phyloP scores from a whole-genome alignment of 1,140 invertebrate species.

The Musca vetustissima region DNA sequence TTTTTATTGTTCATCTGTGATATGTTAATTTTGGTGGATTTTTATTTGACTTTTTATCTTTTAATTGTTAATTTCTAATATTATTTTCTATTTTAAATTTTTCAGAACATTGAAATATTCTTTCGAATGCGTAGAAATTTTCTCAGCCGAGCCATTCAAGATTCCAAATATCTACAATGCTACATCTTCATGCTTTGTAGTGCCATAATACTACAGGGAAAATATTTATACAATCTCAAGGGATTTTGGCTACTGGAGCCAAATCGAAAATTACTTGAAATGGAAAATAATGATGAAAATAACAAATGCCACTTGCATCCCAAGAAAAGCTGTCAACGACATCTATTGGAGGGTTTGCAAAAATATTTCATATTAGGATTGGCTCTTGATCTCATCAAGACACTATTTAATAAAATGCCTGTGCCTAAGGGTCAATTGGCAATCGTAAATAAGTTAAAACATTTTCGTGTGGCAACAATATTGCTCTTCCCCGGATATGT shows the following conservation, averaged over 20 bases:
- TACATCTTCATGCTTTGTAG: slow-evolving; percentile 38
- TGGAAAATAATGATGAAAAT: neutral
- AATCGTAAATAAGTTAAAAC: slow-evolving; percentile 9
- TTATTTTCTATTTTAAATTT: too few species aligned
- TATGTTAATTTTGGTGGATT: neutral
- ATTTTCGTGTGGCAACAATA: slow-evolving; percentile 31
- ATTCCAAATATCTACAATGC: slow-evolving; percentile 30
- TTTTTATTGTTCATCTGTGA: too few species aligned
- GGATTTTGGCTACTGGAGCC: slow-evolving; percentile 40
- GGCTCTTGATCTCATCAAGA: too few species aligned
- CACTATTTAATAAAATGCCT: too few species aligned
- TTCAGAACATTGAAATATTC: slow-evolving; percentile 35
- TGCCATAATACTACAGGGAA: slow-evolving; percentile 35
- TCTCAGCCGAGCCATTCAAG: slow-evolving; percentile 24
- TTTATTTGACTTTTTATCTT: too few species aligned
- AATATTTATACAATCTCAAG: slow-evolving; percentile 25
- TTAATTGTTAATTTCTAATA: too few species aligned
- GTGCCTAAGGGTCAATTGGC: neutral
- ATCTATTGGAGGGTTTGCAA: slow-evolving; percentile 32
- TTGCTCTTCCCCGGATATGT: slow-evolving; percentile 36
- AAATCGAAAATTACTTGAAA: neutral
- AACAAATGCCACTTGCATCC: neutral
- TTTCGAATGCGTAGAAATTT: slow-evolving; percentile 30
- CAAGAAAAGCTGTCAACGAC: neutral
- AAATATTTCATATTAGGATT: slow-evolving; percentile 28